A percentile compares a stretch with the other conserved stretches of the same genome.
Evolutionary conservation across 2,113 vertebrate genomes (phyloP).

Genomic region (Tapirus terrestris): DNA sequence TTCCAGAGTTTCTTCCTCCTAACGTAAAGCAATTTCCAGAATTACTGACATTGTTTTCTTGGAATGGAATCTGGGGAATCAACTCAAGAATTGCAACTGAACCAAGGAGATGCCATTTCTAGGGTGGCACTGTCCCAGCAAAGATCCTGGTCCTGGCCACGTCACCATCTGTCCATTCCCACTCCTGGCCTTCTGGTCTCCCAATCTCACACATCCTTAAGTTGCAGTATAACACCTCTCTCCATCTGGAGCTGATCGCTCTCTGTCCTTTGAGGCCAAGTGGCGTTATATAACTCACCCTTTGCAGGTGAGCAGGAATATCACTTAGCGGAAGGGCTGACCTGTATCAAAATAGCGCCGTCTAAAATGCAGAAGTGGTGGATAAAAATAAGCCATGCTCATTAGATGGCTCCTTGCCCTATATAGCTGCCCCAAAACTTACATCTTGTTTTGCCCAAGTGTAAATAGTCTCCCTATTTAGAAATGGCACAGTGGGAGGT

Average conservation of each 20-base stretch:
- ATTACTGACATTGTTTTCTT: not conserved
- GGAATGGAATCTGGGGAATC: too few relatives aligned
- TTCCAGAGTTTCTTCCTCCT: not conserved
- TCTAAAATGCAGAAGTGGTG: constrained; percentile 1
- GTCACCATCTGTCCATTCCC: not conserved
- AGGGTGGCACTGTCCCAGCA: not conserved
- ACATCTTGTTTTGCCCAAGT: not conserved
- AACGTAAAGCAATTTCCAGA: not conserved
- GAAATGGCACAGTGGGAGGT: constrained; percentile 49
- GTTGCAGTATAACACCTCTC: not conserved
- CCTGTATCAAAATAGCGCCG: not conserved
- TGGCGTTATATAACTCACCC: not conserved
- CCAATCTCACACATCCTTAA: not conserved
- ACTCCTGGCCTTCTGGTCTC: not conserved
- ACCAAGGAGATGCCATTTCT: not conserved
- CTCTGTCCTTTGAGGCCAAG: not conserved
- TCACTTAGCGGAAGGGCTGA: not conserved
- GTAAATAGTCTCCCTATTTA: constrained; percentile 57
- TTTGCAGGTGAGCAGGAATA: not conserved
- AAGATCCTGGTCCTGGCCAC: not conserved
- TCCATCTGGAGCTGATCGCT: not conserved
- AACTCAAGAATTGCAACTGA: not conserved
- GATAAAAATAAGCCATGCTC: constrained; percentile 62
- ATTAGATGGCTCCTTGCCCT: constrained; percentile 53
- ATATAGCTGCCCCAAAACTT: not conserved